phyloP scores from a whole-genome alignment of 2,888 invertebrate species.

The Ophion ventricosus region DNA sequence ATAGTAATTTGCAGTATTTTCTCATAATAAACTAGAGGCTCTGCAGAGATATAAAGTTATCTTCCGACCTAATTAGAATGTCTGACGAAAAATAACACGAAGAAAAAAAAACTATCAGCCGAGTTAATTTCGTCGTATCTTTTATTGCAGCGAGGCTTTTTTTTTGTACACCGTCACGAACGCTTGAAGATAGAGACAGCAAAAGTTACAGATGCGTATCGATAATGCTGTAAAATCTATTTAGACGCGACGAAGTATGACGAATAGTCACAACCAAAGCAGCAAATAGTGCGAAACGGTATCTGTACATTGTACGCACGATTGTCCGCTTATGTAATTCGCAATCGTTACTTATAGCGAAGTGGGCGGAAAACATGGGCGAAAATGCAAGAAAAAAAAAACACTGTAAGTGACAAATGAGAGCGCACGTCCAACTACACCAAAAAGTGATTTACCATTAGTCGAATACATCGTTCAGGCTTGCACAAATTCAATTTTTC shows the following conservation, averaged over 20 bases:
- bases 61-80: not conserved
- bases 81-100: not conserved
- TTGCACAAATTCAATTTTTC: not conserved
- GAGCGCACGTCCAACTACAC: slow-evolving; percentile 7
- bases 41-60: not conserved
- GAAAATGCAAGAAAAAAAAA: not conserved
- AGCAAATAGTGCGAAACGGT: slow-evolving; percentile 12
- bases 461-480: not conserved
- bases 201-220: not conserved
- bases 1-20: not conserved
- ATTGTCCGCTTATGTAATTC: not conserved
- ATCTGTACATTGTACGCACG: not conserved
- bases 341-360: slow-evolving; percentile 18
- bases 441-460: slow-evolving; percentile 9
- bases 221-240: slow-evolving; percentile 25
- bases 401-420: slow-evolving; percentile 29
- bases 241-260: slow-evolving; percentile 42
- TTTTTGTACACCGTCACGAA: slow-evolving; percentile 50
- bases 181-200: slow-evolving; percentile 13
- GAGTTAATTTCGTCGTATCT: slow-evolving; percentile 24
- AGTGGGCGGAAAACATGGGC: not conserved
- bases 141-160: slow-evolving; percentile 47
- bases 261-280: slow-evolving; percentile 43
- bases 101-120: not conserved
- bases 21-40: not conserved